These are phyloP conservation scores for Zaprionus lachaisei DNA, from an alignment of 1,140 invertebrate genomes.

Conservation along the genomic window DNA sequence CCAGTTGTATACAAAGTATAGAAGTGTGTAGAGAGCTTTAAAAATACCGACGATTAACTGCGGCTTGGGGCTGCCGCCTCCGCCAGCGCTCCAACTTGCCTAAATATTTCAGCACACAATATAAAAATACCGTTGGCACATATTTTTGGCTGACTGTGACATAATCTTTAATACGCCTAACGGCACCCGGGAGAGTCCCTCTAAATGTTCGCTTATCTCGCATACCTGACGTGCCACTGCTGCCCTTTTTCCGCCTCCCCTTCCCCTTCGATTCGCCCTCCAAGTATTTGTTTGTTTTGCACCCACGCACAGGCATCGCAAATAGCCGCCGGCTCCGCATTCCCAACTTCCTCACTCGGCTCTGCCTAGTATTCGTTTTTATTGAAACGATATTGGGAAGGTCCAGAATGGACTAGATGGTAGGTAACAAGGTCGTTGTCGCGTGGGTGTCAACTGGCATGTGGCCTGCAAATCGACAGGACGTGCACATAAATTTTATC, in stretches of 20 bases:
- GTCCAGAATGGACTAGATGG: conserved; percentile 11
- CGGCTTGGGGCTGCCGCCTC: background rate
- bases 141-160: conserved; percentile 49
- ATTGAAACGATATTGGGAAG: conserved; percentile 48
- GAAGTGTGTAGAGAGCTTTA: background rate
- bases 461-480: conserved; percentile 33
- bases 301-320: conserved; percentile 15
- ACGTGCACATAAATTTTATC: conserved; percentile 44
- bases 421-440: conserved; percentile 25
- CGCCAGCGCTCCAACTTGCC: background rate
- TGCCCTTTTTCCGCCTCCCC: background rate
- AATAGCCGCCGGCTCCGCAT: conserved; percentile 26
- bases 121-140: conserved; percentile 47
- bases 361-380: conserved; percentile 26
- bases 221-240: conserved; percentile 40
- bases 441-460: conserved; percentile 40
- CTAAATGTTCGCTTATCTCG: conserved; percentile 37
- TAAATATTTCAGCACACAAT: conserved; percentile 42
- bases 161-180: conserved; percentile 52
- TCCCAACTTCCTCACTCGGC: conserved; percentile 18
- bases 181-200: conserved; percentile 1
- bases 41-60: conserved; percentile 30
- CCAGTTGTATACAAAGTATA: background rate
- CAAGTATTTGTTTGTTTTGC: conserved; percentile 39
- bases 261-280: background rate